Evolutionary conservation across 2,113 vertebrate species (phyloP), one percentile per base, ranked within the genome.

Genomic region (Pelmatolapia mariae): DNA sequence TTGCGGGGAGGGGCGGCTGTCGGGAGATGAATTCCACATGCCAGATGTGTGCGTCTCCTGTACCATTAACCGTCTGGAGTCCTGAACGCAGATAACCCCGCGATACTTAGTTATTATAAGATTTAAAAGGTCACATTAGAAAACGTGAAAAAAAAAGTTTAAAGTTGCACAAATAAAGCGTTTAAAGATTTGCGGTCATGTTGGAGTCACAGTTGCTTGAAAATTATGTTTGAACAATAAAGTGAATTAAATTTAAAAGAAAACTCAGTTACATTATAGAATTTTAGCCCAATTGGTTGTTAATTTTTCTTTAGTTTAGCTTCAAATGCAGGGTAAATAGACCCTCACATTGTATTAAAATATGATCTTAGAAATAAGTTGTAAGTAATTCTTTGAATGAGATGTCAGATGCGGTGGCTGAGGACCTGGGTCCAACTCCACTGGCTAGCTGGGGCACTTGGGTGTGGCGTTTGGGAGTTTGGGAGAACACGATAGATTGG

Each of bases 21-120:
- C 56, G 36, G 78, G 45, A 7, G 43, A 57, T 82, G 16, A 63
- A 87, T 83, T 83, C 83, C 83, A 63, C 57, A 82, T 68, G 66
- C 78, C 87, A 93, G 91, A 93, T 93, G 87, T 92, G 78, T 84
- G 29, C 59, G 86, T 89, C 89, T 90, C 73, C 63, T 86, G 59
- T 83, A 84, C 90, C 80, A 80, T 91, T 89, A 87, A 31, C 82
- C 33, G 89, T 90, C 87, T 90, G 89, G 81, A 68, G 54, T 52
- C 78, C 15, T 76, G 73, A 83, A 82, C 3, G 6, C 61, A 84
- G 80, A 90, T 88, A 89, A 87, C 22, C 85, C 79, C 50, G 9
- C 3, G n/a, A 80, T 59, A 73, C 61, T 52, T 38, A 33, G 12
- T 83, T 56, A 81, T 40, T 56, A 26, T 84, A 29, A 47, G 9